Evolutionary conservation across 2,888 invertebrate species (phyloP).

Genomic region (Sisyra nigra): DNA sequence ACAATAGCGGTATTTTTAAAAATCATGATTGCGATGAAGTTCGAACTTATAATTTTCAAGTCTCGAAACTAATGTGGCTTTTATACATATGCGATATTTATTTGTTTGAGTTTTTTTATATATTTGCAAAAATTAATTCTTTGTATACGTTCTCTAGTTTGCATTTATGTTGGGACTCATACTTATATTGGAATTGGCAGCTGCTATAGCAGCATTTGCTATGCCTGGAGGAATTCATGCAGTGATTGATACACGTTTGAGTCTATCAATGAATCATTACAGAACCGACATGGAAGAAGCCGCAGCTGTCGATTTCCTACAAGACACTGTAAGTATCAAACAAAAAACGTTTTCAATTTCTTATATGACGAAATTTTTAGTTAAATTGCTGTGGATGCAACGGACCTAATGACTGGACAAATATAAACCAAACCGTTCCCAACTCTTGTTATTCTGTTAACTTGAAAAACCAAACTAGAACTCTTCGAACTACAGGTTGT

Average conservation of each 20-base stretch:
- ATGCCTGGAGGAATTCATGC: constrained; percentile 27
- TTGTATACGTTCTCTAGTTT: constrained; percentile 28
- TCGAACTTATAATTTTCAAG: too few relatives aligned
- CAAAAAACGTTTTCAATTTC: neutral
- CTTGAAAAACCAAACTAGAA: neutral
- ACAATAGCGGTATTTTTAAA: too few relatives aligned
- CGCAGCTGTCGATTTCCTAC: constrained; percentile 38
- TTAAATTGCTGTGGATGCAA: constrained; percentile 4
- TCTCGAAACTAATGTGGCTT: too few relatives aligned
- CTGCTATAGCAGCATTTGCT: constrained; percentile 37
- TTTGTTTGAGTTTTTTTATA: too few relatives aligned
- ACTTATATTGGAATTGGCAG: constrained; percentile 41
- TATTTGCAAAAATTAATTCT: constrained; percentile 1
- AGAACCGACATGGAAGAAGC: constrained; percentile 21
- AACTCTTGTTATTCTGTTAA: neutral
- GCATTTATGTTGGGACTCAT: constrained; percentile 34
- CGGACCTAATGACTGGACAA: neutral
- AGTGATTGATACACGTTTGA: constrained; percentile 30
- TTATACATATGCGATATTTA: too few relatives aligned
- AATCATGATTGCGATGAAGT: too few relatives aligned
- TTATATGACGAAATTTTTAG: neutral
- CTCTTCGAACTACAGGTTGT: constrained; percentile 32
- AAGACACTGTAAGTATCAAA: constrained; percentile 36
- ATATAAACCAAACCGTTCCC: neutral
- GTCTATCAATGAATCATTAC: constrained; percentile 29